phyloP scores from a whole-genome alignment of 2,888 invertebrate species.

The Heliconius erato region DNA sequence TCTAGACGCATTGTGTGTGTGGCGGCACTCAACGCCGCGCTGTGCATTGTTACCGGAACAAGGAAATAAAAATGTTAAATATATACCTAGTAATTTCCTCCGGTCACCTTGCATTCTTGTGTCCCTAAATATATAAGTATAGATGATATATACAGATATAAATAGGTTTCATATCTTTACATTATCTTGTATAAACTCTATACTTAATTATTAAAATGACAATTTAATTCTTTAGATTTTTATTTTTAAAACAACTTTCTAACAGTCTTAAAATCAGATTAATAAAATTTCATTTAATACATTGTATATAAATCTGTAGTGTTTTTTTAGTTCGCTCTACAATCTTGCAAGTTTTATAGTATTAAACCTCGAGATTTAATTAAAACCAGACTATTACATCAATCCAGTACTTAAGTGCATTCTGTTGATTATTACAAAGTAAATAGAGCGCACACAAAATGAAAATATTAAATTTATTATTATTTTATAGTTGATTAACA shows the following conservation, averaged over 20 bases:
- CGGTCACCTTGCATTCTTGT: too few species aligned
- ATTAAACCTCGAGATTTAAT: constrained; percentile 10
- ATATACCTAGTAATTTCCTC: too few species aligned
- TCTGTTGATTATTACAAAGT: constrained; percentile 21
- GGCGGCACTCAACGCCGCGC: too few species aligned
- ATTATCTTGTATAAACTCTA: not conserved
- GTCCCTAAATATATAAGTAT: too few species aligned
- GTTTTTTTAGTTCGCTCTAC: not conserved
- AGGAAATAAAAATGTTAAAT: too few species aligned
- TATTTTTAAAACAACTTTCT: not conserved
- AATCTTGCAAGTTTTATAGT: not conserved
- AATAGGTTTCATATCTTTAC: too few species aligned
- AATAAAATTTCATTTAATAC: not conserved
- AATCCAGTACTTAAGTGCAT: constrained; percentile 1
- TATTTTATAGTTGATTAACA: not conserved
- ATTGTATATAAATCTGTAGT: not conserved
- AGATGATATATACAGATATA: too few species aligned
- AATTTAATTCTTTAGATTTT: not conserved
- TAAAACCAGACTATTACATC: constrained; percentile 22
- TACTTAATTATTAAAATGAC: not conserved
- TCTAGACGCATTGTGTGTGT: too few species aligned
- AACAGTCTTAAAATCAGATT: not conserved
- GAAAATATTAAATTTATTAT: constrained; percentile 3
- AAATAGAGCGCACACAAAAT: not conserved
- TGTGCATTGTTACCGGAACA: too few species aligned